Evolutionary conservation across 2,888 invertebrate species (phyloP).

Genomic region (Eristalis arbustorum): DNA sequence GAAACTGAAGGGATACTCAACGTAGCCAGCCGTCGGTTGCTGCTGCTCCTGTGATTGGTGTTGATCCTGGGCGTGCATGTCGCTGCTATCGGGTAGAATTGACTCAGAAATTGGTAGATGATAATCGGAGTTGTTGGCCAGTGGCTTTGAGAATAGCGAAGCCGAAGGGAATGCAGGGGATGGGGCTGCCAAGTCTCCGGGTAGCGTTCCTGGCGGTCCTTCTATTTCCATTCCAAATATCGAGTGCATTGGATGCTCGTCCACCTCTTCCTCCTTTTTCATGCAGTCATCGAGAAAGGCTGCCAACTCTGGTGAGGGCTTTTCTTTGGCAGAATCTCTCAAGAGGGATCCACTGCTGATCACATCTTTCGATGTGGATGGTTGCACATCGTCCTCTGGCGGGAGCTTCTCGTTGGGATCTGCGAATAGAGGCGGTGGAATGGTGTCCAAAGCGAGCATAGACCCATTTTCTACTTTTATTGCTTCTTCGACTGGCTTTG

Average conservation of each 20-base stretch:
- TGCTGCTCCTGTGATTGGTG: constrained; percentile 48
- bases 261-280: constrained; percentile 62
- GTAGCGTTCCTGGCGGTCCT: constrained; percentile 11
- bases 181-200: constrained; percentile 17
- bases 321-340: constrained; percentile 7
- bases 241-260: constrained; percentile 59
- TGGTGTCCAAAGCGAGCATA: constrained; percentile 1
- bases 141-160: constrained; percentile 74
- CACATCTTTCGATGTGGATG: constrained; percentile 36
- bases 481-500: constrained; percentile 1
- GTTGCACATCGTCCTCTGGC: constrained; percentile 48
- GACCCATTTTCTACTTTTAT: constrained; percentile 41
- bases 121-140: constrained; percentile 75
- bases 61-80: constrained; percentile 49
- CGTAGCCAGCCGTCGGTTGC: constrained; percentile 68
- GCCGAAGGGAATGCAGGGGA: constrained; percentile 50
- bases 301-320: constrained; percentile 49
- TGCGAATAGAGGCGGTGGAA: constrained; percentile 40
- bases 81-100: constrained; percentile 42
- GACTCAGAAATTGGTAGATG: constrained; percentile 73
- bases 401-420: constrained; percentile 53
- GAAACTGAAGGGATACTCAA: constrained; percentile 75
- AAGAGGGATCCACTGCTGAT: neutral
- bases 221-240: constrained; percentile 55
- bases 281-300: constrained; percentile 58